Evolutionary conservation across 2,888 invertebrate genomes (phyloP), one percentile per base, ranked within the genome.

Genomic region (Boloria euphrosyne): DNA sequence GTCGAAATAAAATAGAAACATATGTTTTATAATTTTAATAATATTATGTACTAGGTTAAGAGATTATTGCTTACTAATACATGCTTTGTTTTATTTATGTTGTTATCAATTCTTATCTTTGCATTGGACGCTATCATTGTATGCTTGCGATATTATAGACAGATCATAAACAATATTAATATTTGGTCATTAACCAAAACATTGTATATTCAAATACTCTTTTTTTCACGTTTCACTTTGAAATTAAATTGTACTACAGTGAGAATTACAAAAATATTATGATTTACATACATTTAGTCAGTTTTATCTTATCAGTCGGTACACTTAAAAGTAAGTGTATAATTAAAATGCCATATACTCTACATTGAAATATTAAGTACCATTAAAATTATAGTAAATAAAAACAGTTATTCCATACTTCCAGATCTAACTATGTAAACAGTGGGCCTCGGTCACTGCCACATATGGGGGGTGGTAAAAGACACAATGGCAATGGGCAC

Each of bases 391-490:
- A 7, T 3, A 16, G 49, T 53, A 59, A 16, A 59, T 17, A 43
- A 60, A 31, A 27, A 59, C 17, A 59, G 31, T 49, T 31, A 49
- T 46, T 13, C 27, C 31, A 5, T 47, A 31, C 27, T 84, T 86
- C 10, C 81, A 90, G 89, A 77, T 86, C 88, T 73, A 89, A 82
- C 72, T 91, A 90, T 72, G 78, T 89, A n/a, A 90, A 82, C 78
- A 90, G 87, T 49, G 92, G 92, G 0, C 79, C 90, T 0, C 82
- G 92, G 4, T 91, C 91, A 0, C 78, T 92, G 46, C 91, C 92
- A 0, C 92, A 92, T 74, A 86, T 90, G 87, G 82, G 87, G 27
- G 80, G 84, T 27, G 78, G 76, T 51, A 89, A 89, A 71, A 82
- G 87, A n/a, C 87, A 89, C 76, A 82, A 82, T 53, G 79, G 81